Percentiles rank a stretch among this genome's conserved stretches.
These are phyloP conservation scores for Bombus waltoni DNA, from an alignment of 1,140 invertebrate species.

Conservation along the genomic window DNA sequence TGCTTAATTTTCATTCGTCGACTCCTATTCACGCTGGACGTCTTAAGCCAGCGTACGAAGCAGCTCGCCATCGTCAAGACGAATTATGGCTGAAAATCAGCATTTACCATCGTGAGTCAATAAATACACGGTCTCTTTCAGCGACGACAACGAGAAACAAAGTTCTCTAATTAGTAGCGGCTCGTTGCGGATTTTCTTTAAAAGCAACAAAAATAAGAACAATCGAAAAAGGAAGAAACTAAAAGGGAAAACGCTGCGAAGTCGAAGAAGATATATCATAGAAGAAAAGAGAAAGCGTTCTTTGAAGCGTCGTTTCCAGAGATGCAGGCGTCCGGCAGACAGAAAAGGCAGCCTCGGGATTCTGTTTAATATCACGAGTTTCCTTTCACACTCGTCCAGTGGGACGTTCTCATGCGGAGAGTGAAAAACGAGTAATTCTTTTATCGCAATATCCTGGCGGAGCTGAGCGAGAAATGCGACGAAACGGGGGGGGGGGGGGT, in stretches of 20 bases:
- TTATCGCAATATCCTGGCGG: conserved; percentile 66
- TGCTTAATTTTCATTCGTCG: background rate
- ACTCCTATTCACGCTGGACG: no score
- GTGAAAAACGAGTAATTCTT: conserved; percentile 63
- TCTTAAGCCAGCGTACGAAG: no score
- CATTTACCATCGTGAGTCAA: no score
- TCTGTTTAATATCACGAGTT: conserved; percentile 61
- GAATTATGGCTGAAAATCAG: no score
- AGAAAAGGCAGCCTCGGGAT: conserved; percentile 35
- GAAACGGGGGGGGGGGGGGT: background rate
- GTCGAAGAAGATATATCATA: background rate
- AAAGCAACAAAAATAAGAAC: background rate
- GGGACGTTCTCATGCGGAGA: conserved; percentile 53
- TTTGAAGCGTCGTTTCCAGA: background rate
- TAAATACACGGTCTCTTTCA: no score
- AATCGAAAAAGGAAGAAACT: background rate
- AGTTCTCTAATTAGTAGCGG: background rate
- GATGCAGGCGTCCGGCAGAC: conserved; percentile 16
- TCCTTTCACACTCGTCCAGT: conserved; percentile 57
- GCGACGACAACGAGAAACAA: background rate
- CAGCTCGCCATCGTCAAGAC: no score
- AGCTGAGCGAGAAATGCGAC: conserved; percentile 41
- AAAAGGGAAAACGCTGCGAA: background rate
- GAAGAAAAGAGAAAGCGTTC: background rate
- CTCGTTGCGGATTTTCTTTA: background rate